Evolutionary conservation across 2,113 vertebrate genomes (phyloP).

Genomic region (Chaetura pelagica): DNA sequence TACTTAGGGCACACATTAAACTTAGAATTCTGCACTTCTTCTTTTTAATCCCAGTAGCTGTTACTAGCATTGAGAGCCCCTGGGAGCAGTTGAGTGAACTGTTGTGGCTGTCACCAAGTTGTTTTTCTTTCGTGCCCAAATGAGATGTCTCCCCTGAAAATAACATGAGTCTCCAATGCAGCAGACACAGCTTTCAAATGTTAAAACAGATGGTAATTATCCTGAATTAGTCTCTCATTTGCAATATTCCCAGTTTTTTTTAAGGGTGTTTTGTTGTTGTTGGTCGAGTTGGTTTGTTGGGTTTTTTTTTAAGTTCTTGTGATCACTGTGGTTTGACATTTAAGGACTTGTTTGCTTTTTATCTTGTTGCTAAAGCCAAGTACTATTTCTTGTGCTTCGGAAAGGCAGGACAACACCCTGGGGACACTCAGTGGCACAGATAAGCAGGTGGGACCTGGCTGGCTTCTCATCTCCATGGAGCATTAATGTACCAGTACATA

Average conservation of each 20-base stretch:
- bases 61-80: background rate
- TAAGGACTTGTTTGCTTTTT: background rate
- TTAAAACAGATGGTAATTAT: conserved; percentile 35
- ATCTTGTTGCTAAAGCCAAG: background rate
- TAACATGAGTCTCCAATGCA: background rate
- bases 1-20: background rate
- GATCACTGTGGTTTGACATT: background rate
- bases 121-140: background rate
- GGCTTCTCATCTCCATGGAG: background rate
- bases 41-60: background rate
- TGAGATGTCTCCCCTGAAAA: conserved; percentile 28
- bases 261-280: background rate
- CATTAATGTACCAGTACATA: accelerated
- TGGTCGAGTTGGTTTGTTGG: no score
- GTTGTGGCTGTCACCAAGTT: conserved; percentile 3
- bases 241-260: background rate
- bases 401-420: background rate
- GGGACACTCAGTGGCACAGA: background rate
- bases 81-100: background rate
- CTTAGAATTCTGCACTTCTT: background rate
- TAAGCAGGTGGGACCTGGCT: background rate
- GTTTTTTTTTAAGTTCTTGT: background rate
- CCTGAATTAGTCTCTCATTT: conserved; percentile 1
- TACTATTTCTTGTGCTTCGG: accelerated
- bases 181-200: conserved; percentile 18